phyloP scores from a whole-genome alignment of 2,888 invertebrate species.

The Merodon equestris region DNA sequence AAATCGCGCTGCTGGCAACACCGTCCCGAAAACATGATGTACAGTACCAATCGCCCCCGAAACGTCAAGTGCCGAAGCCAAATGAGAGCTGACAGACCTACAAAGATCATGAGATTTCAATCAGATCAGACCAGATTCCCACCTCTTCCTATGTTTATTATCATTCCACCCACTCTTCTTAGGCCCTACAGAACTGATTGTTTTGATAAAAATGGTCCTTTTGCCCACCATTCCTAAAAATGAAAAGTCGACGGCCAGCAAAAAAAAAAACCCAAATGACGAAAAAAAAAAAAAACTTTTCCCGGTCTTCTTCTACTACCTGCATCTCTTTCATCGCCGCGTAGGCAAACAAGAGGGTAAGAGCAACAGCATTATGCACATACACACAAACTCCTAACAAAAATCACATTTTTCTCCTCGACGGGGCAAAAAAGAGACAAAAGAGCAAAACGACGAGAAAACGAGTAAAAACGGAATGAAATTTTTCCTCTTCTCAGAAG shows the following conservation, averaged over 20 bases:
- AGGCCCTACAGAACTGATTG: too few relatives aligned
- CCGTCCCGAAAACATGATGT: not conserved
- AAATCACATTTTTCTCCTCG: not conserved
- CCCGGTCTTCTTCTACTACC: constrained; percentile 38
- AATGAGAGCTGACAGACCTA: not conserved
- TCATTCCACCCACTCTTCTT: too few relatives aligned
- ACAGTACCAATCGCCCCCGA: constrained; percentile 20
- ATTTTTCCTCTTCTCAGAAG: constrained; percentile 59
- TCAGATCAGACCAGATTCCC: too few relatives aligned
- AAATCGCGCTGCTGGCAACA: constrained; percentile 10
- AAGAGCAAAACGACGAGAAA: constrained; percentile 4
- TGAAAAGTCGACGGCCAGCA: too few relatives aligned
- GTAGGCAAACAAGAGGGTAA: not conserved
- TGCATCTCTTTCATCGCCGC: not conserved
- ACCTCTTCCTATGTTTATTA: too few relatives aligned
- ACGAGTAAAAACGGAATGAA: constrained; percentile 8
- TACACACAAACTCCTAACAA: not conserved
- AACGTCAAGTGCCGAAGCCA: constrained; percentile 24
- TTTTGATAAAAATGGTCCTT: too few relatives aligned
- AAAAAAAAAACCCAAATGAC: too few relatives aligned
- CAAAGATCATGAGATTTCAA: too few relatives aligned
- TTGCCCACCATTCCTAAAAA: too few relatives aligned
- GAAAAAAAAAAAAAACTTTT: not conserved
- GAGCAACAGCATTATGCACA: too few relatives aligned
- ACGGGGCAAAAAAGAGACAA: not conserved